Percentiles rank a stretch among this genome's conserved stretches.
These are phyloP conservation scores for Columba livia DNA, from an alignment of 2,113 vertebrate genomes.

Conservation along the genomic window DNA sequence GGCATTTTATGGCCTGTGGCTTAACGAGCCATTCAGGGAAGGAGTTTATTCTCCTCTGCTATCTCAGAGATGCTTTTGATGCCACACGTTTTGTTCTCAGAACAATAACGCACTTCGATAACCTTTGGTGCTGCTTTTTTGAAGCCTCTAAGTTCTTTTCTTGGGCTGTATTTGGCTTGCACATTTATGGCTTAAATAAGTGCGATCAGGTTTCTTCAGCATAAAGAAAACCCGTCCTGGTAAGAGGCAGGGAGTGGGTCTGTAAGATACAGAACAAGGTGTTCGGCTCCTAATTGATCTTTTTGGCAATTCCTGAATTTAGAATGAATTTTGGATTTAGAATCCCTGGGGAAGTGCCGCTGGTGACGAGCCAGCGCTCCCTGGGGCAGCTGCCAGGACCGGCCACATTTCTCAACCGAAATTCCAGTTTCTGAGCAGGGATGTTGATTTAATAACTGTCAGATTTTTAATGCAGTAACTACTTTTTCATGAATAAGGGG, in stretches of 20 bases:
- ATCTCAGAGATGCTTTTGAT: not conserved
- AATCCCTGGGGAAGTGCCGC: not conserved
- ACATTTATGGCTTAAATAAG: not conserved
- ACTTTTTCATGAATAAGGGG: not conserved
- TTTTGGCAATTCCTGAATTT: not conserved
- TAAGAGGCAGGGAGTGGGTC: not conserved
- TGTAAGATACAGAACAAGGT: not conserved
- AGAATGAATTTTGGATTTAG: too few species aligned
- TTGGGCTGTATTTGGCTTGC: not conserved
- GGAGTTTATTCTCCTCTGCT: not conserved
- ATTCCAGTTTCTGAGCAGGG: not conserved
- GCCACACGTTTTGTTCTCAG: not conserved
- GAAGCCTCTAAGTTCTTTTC: not conserved
- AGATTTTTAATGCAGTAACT: not conserved
- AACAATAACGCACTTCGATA: not conserved
- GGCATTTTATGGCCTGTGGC: not conserved
- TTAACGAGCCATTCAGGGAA: not conserved
- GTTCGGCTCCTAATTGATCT: not conserved
- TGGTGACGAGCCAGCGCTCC: not conserved
- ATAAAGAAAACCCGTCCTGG: fast-evolving
- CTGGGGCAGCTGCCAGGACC: not conserved
- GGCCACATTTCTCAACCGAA: not conserved
- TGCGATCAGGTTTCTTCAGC: fast-evolving
- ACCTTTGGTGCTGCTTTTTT: not conserved
- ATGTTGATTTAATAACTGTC: not conserved